A percentile compares a stretch with the other conserved stretches of the same genome.
Conservation (phyloP, 2,797 vertebrate species). For the Crocidura indochinensis region DNA sequence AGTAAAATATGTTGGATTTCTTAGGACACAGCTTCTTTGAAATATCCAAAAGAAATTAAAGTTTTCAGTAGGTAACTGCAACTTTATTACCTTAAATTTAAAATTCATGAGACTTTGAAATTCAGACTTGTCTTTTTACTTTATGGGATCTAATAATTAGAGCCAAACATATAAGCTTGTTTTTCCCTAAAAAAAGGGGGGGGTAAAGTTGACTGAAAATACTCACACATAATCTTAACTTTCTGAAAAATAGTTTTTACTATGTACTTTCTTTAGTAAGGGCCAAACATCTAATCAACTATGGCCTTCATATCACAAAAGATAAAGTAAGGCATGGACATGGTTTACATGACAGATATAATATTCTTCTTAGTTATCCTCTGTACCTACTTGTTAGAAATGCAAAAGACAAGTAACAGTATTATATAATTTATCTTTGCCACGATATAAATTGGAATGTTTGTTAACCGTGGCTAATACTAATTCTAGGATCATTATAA, state of each 20-base stretch:
- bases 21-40: slow-evolving; percentile 43
- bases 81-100: slow-evolving; percentile 58
- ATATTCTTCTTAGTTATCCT: slow-evolving; percentile 32
- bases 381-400: neutral
- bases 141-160: slow-evolving; percentile 14
- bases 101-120: slow-evolving; percentile 38
- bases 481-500: slow-evolving; percentile 13
- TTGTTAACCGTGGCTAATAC: neutral
- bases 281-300: neutral
- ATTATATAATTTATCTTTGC: neutral
- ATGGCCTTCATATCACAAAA: neutral
- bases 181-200: slow-evolving; percentile 8
- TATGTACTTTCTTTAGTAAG: neutral
- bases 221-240: neutral
- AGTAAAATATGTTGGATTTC: slow-evolving; percentile 44
- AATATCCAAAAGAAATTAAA: slow-evolving; percentile 48
- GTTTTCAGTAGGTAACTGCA: neutral
- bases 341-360: neutral
- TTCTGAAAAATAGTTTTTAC: slow-evolving; percentile 15
- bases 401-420: neutral
- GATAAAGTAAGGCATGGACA: neutral
- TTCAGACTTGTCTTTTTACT: slow-evolving; percentile 52
- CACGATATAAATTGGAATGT: neutral
- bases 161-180: neutral
- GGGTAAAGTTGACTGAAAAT: slow-evolving; percentile 29